Conservation (phyloP, 2,888 invertebrate genomes). For the Euclidia mi region DNA sequence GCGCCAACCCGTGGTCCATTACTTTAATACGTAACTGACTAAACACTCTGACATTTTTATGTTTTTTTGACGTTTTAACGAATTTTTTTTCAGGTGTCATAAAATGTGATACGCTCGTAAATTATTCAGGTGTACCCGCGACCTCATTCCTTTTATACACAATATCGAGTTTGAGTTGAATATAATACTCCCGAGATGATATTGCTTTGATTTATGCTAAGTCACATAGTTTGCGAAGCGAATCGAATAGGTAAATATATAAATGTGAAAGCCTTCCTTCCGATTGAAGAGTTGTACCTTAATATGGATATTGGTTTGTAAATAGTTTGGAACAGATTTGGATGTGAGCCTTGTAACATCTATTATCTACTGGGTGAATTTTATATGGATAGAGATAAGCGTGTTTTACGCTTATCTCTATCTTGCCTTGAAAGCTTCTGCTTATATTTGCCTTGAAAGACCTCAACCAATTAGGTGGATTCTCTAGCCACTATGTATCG, state of each 20-base stretch:
- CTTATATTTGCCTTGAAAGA: too few relatives aligned
- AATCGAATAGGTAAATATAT: too few relatives aligned
- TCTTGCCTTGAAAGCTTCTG: too few relatives aligned
- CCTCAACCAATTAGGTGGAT: too few relatives aligned
- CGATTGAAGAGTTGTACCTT: too few relatives aligned
- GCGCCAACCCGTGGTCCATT: constrained; percentile 50
- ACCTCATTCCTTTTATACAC: constrained; percentile 32
- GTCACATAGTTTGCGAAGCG: constrained; percentile 17
- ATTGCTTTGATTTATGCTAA: constrained; percentile 35
- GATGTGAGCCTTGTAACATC: too few relatives aligned
- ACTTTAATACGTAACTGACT: constrained; percentile 43
- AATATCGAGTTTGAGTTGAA: constrained; percentile 25
- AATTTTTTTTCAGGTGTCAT: constrained; percentile 36
- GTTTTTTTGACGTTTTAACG: constrained; percentile 40
- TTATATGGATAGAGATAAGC: too few relatives aligned
- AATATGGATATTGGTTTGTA: too few relatives aligned
- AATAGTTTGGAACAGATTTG: too few relatives aligned
- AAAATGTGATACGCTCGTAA: constrained; percentile 48
- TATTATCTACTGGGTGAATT: too few relatives aligned
- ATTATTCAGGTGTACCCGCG: constrained; percentile 30
- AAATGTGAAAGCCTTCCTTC: not conserved
- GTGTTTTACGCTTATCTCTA: too few relatives aligned
- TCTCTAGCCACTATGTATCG: too few relatives aligned
- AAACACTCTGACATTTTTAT: constrained; percentile 47
- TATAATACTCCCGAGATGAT: constrained; percentile 21